Evolutionary conservation across 2,797 vertebrate species (phyloP).

Genomic region (Hafferia zeledoni): DNA sequence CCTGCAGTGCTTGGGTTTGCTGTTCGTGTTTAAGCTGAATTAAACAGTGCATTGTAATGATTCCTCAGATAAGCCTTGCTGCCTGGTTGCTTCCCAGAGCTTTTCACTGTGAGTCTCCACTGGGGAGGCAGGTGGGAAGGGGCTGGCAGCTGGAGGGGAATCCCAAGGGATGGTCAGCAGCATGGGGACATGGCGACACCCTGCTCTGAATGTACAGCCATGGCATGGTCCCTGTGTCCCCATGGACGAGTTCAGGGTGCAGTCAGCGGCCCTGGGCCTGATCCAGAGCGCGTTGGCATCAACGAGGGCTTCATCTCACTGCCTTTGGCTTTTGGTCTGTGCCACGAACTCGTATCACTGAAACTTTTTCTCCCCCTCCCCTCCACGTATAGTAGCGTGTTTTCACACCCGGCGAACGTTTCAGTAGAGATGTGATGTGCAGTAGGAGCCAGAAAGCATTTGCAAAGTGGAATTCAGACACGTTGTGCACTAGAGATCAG

Average conservation of each 20-base stretch:
- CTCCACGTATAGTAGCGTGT: background rate
- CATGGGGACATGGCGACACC: fast-evolving
- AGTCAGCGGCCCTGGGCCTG: background rate
- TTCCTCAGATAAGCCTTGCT: background rate
- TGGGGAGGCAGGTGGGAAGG: background rate
- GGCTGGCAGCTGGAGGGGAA: background rate
- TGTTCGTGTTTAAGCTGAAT: background rate
- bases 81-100: background rate
- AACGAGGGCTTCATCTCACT: background rate
- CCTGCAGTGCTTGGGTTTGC: background rate
- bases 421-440: background rate
- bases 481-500: background rate
- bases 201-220: fast-evolving
- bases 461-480: background rate
- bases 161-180: background rate
- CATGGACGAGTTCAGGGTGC: background rate
- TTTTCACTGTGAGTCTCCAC: background rate
- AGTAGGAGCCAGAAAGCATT: conserved; percentile 4
- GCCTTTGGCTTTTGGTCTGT: conserved; percentile 9
- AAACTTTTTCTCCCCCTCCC: background rate
- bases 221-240: fast-evolving
- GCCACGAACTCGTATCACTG: background rate
- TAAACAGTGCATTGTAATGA: background rate
- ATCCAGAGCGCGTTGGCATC: background rate
- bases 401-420: conserved; percentile 16